Conservation (phyloP, 2,797 vertebrate species). For the Sparidentex hasta region DNA sequence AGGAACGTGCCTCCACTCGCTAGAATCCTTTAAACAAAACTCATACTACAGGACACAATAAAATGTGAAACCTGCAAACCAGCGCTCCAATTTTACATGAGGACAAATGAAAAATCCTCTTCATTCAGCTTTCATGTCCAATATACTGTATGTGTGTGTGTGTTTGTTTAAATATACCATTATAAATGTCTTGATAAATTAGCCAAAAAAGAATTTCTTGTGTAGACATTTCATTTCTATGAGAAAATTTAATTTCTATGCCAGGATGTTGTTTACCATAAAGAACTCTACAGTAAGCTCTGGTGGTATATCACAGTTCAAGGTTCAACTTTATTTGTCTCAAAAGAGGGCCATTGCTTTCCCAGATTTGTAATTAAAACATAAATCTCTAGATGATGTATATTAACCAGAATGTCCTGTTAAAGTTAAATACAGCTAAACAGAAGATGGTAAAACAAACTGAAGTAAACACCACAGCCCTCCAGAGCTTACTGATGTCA, state of each 20-base stretch:
- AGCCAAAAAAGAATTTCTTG: too few species aligned
- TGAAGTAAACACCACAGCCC: neutral
- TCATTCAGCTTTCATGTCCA: too few species aligned
- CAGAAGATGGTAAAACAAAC: slow-evolving; percentile 3
- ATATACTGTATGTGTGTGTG: too few species aligned
- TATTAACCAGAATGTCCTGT: slow-evolving; percentile 18
- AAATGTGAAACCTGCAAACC: too few species aligned
- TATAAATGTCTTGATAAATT: too few species aligned
- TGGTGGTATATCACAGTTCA: slow-evolving; percentile 22
- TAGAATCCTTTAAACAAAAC: too few species aligned
- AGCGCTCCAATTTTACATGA: too few species aligned
- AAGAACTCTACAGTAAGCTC: neutral
- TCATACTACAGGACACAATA: too few species aligned
- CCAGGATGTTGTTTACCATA: neutral
- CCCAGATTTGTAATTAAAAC: slow-evolving; percentile 20
- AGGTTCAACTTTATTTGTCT: slow-evolving; percentile 30
- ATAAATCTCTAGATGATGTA: slow-evolving; percentile 24
- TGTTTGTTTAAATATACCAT: too few species aligned
- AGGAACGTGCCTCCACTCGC: too few species aligned
- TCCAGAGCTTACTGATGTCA: slow-evolving; percentile 5
- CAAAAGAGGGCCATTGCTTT: slow-evolving; percentile 24
- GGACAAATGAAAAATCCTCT: too few species aligned
- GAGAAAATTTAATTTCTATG: slow-evolving; percentile 1
- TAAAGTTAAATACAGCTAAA: slow-evolving; percentile 13
- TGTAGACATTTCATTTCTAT: too few species aligned